Evolutionary conservation across 2,888 invertebrate genomes (phyloP).

Genomic region (Hylaea fasciaria): DNA sequence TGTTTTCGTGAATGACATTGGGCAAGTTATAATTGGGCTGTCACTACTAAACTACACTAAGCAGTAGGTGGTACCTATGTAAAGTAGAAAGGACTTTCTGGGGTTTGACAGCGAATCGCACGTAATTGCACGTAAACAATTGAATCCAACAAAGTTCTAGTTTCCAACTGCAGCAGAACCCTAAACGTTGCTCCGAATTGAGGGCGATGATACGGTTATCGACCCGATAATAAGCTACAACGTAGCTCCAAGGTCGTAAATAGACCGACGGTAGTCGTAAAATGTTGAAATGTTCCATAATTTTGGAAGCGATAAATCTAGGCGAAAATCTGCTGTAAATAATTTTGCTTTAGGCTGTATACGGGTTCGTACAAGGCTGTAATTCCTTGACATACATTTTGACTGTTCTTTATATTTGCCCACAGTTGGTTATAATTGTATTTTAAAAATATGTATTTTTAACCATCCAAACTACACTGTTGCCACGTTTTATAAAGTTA

Average conservation of each 20-base stretch:
- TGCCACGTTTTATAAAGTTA: too few relatives aligned
- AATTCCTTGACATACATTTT: not conserved
- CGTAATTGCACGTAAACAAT: conserved; percentile 4
- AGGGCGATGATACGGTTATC: conserved; percentile 15
- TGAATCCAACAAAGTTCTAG: conserved; percentile 11
- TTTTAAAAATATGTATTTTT: too few relatives aligned
- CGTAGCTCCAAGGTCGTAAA: conserved; percentile 6
- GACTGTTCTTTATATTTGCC: not conserved
- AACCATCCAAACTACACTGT: too few relatives aligned
- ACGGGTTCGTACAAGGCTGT: not conserved
- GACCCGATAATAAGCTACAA: conserved; percentile 13
- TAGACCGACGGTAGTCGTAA: conserved; percentile 9
- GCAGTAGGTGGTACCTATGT: not conserved
- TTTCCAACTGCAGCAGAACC: conserved; percentile 6
- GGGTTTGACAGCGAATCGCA: conserved; percentile 1
- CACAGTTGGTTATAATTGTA: too few relatives aligned
- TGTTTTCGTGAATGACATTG: too few relatives aligned
- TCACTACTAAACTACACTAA: too few relatives aligned
- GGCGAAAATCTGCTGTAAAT: not conserved
- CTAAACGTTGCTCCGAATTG: conserved; percentile 1
- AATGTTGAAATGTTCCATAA: conserved; percentile 2
- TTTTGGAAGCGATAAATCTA: conserved; percentile 5
- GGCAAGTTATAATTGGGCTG: too few relatives aligned
- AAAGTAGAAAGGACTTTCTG: conserved; percentile 45
- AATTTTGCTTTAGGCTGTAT: not conserved